phyloP scores from a whole-genome alignment of 2,888 invertebrate species.

The Pterobdella sp. region DNA sequence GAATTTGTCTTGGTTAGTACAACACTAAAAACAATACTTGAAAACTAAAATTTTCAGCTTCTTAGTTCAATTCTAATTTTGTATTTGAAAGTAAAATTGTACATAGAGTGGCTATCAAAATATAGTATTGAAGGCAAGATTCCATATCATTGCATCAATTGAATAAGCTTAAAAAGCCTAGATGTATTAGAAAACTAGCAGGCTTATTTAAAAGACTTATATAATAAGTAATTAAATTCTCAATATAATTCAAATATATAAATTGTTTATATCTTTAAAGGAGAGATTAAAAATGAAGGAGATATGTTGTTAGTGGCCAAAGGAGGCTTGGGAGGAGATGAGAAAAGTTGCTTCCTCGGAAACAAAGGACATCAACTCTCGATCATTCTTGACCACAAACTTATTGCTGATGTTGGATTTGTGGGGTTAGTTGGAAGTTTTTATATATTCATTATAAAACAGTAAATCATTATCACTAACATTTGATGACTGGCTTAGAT shows the following conservation, averaged over 20 bases:
- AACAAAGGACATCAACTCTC: slow-evolving; percentile 63
- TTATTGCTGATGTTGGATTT: slow-evolving; percentile 83
- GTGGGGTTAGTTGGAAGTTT: slow-evolving; percentile 63
- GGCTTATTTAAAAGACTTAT: too few relatives aligned
- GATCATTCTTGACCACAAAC: slow-evolving; percentile 75
- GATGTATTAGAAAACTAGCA: too few relatives aligned
- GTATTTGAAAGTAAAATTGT: too few relatives aligned
- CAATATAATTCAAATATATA: neutral
- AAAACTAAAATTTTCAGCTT: neutral
- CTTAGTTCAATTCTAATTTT: too few relatives aligned
- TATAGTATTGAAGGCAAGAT: too few relatives aligned
- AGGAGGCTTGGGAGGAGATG: slow-evolving; percentile 69
- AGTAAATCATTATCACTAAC: neutral
- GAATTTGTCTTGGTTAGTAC: slow-evolving; percentile 57
- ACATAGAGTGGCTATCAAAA: too few relatives aligned
- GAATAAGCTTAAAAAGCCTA: too few relatives aligned
- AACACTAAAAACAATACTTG: neutral
- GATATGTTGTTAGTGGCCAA: slow-evolving; percentile 43
- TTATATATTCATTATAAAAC: neutral
- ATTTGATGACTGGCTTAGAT: too few relatives aligned
- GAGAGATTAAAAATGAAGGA: slow-evolving; percentile 43
- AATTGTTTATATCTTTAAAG: slow-evolving; percentile 37
- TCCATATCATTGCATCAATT: too few relatives aligned
- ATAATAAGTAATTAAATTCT: neutral
- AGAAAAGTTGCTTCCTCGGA: slow-evolving; percentile 69